Conservation (phyloP, 2,113 vertebrate species). For the Lontra canadensis region DNA sequence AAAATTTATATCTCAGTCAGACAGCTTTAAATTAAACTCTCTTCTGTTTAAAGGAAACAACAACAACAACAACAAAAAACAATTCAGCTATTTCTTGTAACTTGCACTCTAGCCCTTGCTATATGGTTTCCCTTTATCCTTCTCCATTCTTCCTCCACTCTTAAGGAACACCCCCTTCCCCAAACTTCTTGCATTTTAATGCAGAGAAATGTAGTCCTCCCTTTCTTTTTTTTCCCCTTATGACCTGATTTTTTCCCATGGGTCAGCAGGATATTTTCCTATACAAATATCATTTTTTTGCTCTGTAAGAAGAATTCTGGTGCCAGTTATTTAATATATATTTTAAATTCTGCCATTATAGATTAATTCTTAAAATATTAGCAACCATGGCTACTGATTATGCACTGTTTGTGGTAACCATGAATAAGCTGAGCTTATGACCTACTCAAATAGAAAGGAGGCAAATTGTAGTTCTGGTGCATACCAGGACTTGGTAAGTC, state of each 20-base stretch:
- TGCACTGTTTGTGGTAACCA: not conserved
- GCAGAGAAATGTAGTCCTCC: not conserved
- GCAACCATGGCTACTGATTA: not conserved
- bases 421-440: not conserved
- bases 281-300: not conserved
- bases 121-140: not conserved
- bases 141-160: not conserved
- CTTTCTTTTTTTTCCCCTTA: not conserved
- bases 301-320: not conserved
- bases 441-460: not conserved
- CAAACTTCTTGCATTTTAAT: not conserved
- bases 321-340: not conserved
- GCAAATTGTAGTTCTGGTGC: not conserved
- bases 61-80: not conserved
- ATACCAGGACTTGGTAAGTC: not conserved
- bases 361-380: slow-evolving; percentile 20
- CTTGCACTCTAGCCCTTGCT: not conserved
- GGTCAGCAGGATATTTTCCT: not conserved
- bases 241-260: not conserved
- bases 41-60: not conserved
- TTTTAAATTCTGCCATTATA: not conserved
- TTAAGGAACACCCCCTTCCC: not conserved
- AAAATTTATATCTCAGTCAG: not conserved
- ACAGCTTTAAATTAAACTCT: not conserved
- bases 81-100: not conserved